Percentiles rank a stretch among this genome's conserved stretches.
phyloP scores from a whole-genome alignment of 2,797 vertebrate genomes.

The Takifugu rubripes region DNA sequence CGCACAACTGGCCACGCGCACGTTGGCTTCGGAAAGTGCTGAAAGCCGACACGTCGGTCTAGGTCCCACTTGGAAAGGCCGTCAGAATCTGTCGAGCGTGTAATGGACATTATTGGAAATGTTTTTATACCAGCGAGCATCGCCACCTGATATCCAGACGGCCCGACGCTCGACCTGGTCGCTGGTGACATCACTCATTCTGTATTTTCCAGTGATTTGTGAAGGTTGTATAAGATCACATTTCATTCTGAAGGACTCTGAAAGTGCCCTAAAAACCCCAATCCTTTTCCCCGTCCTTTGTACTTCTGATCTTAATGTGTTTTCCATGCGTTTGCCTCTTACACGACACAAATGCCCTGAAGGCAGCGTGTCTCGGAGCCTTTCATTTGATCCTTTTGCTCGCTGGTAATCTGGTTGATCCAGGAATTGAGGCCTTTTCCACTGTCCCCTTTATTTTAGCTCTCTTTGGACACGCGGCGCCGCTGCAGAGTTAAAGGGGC shows the following conservation, averaged over 20 bases:
- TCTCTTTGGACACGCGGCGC: conserved; percentile 20
- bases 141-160: neutral
- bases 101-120: neutral
- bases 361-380: conserved; percentile 20
- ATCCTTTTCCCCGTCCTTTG: conserved; percentile 27
- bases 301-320: conserved; percentile 15
- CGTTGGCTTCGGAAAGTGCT: conserved; percentile 9
- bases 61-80: neutral
- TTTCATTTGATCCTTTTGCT: conserved; percentile 32
- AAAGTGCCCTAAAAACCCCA: conserved; percentile 21
- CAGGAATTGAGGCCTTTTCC: conserved; percentile 40
- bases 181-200: conserved; percentile 14
- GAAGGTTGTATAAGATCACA: conserved; percentile 2
- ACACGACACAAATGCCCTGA: conserved; percentile 27
- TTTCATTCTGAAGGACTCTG: neutral
- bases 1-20: neutral
- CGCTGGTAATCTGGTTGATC: conserved; percentile 40
- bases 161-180: conserved; percentile 17
- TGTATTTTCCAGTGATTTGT: neutral
- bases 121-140: neutral
- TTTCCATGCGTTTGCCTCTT: conserved; percentile 38
- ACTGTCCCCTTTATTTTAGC: conserved; percentile 16
- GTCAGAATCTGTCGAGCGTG: neutral
- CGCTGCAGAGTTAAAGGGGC: conserved; percentile 24
- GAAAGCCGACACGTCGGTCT: neutral